These are phyloP conservation scores for Drosophila albomicans DNA, from an alignment of 1,140 invertebrate genomes.

Conservation along the genomic window DNA sequence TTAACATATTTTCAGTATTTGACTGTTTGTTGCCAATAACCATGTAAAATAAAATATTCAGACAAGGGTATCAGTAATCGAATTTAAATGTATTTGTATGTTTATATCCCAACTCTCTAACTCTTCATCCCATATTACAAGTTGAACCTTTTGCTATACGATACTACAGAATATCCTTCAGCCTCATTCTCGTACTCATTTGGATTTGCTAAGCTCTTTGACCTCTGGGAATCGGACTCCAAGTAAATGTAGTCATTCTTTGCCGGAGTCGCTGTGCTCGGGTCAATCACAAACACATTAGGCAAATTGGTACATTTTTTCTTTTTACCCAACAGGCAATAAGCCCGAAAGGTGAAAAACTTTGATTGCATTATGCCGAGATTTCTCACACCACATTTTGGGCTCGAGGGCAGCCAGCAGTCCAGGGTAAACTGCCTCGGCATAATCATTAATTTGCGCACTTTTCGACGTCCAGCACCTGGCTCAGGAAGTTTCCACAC, in stretches of 20 bases:
- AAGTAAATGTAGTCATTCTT: conserved; percentile 26
- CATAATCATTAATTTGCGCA: conserved; percentile 77
- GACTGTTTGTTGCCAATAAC: no score
- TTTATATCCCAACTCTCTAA: not conserved
- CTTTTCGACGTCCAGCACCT: conserved; percentile 58
- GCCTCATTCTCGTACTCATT: not conserved
- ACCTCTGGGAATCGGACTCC: conserved; percentile 23
- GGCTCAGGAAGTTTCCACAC: conserved; percentile 50
- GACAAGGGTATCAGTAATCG: no score
- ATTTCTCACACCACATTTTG: conserved; percentile 49
- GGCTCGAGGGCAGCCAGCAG: not conserved
- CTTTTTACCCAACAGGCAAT: conserved; percentile 46
- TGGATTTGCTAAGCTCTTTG: conserved; percentile 27
- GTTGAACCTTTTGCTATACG: not conserved
- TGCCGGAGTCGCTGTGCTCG: conserved; percentile 12
- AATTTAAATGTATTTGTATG: not conserved
- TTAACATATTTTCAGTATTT: no score
- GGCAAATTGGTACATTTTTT: conserved; percentile 73
- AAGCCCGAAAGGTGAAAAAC: conserved; percentile 60
- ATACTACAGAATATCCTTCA: not conserved
- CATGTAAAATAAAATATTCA: no score
- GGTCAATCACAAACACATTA: conserved; percentile 77
- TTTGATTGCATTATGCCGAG: conserved; percentile 75
- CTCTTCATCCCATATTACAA: no score
- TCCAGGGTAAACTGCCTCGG: conserved; percentile 29